Evolutionary conservation across 2,888 invertebrate genomes (phyloP).

Genomic region (Chaitophorus viminalis): DNA sequence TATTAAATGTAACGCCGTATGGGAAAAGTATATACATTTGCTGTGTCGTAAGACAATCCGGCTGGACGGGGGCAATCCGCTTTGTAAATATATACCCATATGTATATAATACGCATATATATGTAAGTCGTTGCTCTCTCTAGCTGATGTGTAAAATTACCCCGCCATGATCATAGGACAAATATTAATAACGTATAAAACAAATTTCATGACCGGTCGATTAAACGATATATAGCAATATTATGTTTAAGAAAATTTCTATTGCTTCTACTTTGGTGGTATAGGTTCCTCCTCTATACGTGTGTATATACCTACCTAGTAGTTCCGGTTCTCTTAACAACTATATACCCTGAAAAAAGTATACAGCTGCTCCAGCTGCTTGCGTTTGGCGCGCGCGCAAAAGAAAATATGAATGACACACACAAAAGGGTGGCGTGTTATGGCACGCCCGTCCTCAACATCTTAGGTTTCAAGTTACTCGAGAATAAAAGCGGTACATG

Average conservation of each 20-base stretch:
- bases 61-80: no score
- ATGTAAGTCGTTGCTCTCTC: background rate
- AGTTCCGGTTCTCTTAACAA: conserved; percentile 53
- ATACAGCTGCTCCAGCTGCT: conserved; percentile 53
- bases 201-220: background rate
- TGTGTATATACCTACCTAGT: background rate
- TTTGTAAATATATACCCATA: no score
- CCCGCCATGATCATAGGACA: background rate
- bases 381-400: conserved; percentile 57
- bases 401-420: conserved; percentile 56
- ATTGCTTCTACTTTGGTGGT: background rate
- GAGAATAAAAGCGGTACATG: conserved; percentile 34
- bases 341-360: conserved; percentile 7
- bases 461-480: conserved; percentile 52
- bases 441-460: conserved; percentile 53
- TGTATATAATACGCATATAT: no score
- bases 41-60: no score
- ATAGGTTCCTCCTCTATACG: background rate
- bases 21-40: no score
- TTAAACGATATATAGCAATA: background rate
- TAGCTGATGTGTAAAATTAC: background rate
- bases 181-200: background rate
- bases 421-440: conserved; percentile 53
- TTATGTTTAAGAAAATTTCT: conserved; percentile 2
- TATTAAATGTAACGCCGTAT: no score